A percentile compares a stretch with the other conserved stretches of the same genome.
phyloP scores from a whole-genome alignment of 2,113 vertebrate genomes.

The Rhinichthys klamathensis region DNA sequence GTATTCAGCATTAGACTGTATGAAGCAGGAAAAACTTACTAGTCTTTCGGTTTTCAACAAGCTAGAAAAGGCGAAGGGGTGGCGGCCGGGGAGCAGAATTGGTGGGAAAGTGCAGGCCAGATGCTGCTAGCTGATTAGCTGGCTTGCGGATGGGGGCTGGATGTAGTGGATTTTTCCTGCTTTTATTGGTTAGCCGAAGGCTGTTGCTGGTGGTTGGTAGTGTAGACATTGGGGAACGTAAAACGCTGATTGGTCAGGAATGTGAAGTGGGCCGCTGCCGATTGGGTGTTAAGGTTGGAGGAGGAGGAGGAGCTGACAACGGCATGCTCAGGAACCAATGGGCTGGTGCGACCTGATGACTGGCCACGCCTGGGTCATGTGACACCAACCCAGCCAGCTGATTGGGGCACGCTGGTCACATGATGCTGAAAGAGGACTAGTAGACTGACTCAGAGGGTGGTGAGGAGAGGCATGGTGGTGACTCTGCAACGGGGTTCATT shows the following conservation, averaged over 20 bases:
- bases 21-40: conserved; percentile 99
- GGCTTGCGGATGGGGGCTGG: conserved; percentile 87
- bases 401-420: conserved; percentile 99
- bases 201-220: conserved; percentile 98
- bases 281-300: conserved; percentile 99
- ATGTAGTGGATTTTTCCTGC: conserved; percentile 98
- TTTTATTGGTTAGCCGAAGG: conserved; percentile 99
- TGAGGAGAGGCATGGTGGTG: conserved; percentile 99
- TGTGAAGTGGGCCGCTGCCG: conserved; percentile 98
- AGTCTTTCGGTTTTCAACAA: conserved; percentile 99
- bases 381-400: conserved; percentile 99
- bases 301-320: conserved; percentile 89
- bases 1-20: conserved; percentile 99
- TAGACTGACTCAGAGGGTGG: conserved; percentile 99
- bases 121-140: conserved; percentile 99
- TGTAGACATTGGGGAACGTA: conserved; percentile 99
- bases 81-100: conserved; percentile 99
- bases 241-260: conserved; percentile 99
- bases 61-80: conserved; percentile 99
- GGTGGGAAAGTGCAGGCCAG: conserved; percentile 99
- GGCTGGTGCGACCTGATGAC: conserved; percentile 99
- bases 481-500: conserved; percentile 99
- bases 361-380: conserved; percentile 99
- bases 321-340: conserved; percentile 99
- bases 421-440: conserved; percentile 99